A percentile compares a stretch with the other conserved stretches of the same genome.
phyloP scores from a whole-genome alignment of 2,797 vertebrate genomes.

The Naso thynnoides region DNA sequence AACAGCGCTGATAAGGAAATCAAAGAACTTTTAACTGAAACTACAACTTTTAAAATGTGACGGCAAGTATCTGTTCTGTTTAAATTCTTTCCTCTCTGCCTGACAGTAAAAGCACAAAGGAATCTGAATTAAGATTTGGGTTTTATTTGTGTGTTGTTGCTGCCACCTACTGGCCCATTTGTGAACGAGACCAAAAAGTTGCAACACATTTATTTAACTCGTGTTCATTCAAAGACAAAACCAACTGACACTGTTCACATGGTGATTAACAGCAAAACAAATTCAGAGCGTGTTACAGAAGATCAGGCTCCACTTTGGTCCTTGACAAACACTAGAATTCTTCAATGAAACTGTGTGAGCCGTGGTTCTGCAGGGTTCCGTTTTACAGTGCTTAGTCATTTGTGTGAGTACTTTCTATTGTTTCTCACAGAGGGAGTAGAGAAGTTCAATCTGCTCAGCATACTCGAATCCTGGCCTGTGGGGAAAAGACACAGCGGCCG shows the following conservation, averaged over 20 bases:
- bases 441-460: conserved; percentile 83
- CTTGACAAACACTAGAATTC: not conserved
- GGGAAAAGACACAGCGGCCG: not conserved
- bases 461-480: conserved; percentile 83
- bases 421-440: conserved; percentile 81
- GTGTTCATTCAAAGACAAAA: not conserved
- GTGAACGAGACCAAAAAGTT: conserved; percentile 12
- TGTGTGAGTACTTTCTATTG: not conserved
- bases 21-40: not conserved
- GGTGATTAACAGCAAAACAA: not conserved
- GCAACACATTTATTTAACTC: conserved; percentile 34
- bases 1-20: not conserved
- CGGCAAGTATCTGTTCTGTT: not conserved
- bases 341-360: not conserved
- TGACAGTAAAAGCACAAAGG: not conserved
- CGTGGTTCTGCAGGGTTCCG: not conserved
- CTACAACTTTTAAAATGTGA: not conserved
- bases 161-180: conserved; percentile 65
- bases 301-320: conserved; percentile 13
- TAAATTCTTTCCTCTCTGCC: not conserved
- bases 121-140: not conserved
- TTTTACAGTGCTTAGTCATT: not conserved
- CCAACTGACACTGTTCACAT: not conserved
- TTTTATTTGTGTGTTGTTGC: conserved; percentile 41
- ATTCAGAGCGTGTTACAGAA: not conserved